Evolutionary conservation across 2,888 invertebrate genomes (phyloP), one percentile per base, ranked within the genome.

Genomic region (Himalopsyche kuldschensis): DNA sequence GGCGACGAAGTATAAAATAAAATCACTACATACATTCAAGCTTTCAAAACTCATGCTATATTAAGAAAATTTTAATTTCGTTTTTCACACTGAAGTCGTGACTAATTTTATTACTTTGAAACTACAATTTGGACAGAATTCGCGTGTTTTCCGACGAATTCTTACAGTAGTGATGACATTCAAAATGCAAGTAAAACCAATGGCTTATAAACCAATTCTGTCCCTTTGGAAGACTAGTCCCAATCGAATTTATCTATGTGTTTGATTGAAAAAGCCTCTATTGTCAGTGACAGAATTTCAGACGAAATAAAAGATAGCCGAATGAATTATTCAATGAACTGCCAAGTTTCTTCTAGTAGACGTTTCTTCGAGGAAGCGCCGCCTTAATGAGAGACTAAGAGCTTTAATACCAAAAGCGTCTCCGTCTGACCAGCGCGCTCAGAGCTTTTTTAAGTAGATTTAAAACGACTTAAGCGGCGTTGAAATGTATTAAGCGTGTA

Each of bases 361-460:
- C 20, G 15, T 24, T 69, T 4, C 69, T 15, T 27, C 69, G 69
- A 69, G 15, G 69, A 69, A 27, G 69, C 69, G 27, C 69, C 69
- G 69, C 69, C 69, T 69, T 69, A 69, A 69, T 69, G 69, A 69
- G 69, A 69, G 69, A 69, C 69, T 69, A 69, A 69, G 69, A 69
- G 69, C 69, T 69, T 69, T 69, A 30, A 27, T 27, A 27, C 1
- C 69, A 30, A 69, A 69, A 69, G 69, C 69, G 27, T 27, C 69
- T 69, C 11, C 69, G 30, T 27, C 30, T 69, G 69, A 69, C 69
- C 69, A 69, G 8, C 24, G 69, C 30, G 6, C 27, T 41, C 11
- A 4, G 69, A 69, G 69, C 69, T 69, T 69, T 55, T 69, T 69
- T 27, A 69, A 69, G 69, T 69, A 69, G 69, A 69, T 69, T 69